phyloP scores from a whole-genome alignment of 1,140 invertebrate genomes.

The Tetragonula clypearis region DNA sequence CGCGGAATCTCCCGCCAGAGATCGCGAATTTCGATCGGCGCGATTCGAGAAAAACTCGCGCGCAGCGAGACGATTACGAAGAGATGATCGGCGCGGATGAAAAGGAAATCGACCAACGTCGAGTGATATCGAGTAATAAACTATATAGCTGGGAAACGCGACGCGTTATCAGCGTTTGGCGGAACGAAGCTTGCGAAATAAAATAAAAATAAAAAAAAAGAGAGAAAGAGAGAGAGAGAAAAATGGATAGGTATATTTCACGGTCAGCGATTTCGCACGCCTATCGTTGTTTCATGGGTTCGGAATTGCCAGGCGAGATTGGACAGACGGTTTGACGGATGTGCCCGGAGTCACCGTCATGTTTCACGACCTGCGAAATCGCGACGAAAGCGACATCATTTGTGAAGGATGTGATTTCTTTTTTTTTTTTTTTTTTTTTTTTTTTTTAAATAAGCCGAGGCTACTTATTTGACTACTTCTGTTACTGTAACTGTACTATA shows the following conservation, averaged over 20 bases:
- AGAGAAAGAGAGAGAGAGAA: background rate
- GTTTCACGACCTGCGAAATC: slow-evolving; percentile 20
- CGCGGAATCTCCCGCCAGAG: too few species aligned
- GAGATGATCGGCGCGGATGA: background rate
- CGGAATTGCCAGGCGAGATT: slow-evolving; percentile 42
- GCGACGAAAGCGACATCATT: too few species aligned
- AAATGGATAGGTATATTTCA: slow-evolving; percentile 25
- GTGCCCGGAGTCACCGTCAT: background rate
- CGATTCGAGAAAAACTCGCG: slow-evolving; percentile 2
- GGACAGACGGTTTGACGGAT: slow-evolving; percentile 36
- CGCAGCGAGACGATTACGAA: background rate
- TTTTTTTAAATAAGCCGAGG: too few species aligned
- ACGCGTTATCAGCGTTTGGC: too few species aligned
- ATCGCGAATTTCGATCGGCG: too few species aligned
- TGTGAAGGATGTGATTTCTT: too few species aligned
- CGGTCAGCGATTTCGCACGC: background rate
- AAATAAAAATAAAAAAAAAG: background rate
- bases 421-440: too few species aligned
- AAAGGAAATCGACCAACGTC: background rate
- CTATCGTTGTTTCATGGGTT: slow-evolving; percentile 24
- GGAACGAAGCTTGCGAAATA: background rate
- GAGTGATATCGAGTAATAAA: slow-evolving; percentile 23
- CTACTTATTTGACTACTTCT: too few species aligned
- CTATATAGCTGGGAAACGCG: background rate
- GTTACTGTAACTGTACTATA: too few species aligned